phyloP scores from a whole-genome alignment of 2,113 vertebrate species.

The Heterotis niloticus region DNA sequence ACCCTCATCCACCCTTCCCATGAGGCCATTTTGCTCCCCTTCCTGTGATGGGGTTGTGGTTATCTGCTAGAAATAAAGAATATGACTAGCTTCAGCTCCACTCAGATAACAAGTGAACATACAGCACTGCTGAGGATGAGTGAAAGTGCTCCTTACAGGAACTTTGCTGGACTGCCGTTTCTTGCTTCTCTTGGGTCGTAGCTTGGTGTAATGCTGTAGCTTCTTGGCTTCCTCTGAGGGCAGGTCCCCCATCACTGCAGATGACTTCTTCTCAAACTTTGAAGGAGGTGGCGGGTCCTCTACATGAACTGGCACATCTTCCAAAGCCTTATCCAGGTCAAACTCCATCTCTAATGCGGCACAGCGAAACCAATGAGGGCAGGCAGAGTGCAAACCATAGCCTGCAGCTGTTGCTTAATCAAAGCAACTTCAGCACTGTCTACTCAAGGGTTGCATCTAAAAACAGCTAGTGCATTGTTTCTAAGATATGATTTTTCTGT shows the following conservation, averaged over 20 bases:
- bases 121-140: not conserved
- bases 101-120: not conserved
- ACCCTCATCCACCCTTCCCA: conserved; percentile 92
- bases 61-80: conserved; percentile 58
- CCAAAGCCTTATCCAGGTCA: conserved; percentile 92
- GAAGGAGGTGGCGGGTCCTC: conserved; percentile 71
- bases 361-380: conserved; percentile 14
- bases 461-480: not conserved
- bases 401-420: not conserved
- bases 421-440: not conserved
- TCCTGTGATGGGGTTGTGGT: conserved; percentile 70
- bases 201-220: conserved; percentile 92
- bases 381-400: not conserved
- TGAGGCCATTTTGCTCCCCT: conserved; percentile 90
- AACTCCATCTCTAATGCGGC: conserved; percentile 88
- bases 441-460: not conserved
- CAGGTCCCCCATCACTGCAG: conserved; percentile 76
- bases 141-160: conserved; percentile 69
- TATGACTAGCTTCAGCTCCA: conserved; percentile 15
- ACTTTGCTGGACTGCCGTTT: conserved; percentile 83
- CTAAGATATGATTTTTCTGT: not conserved
- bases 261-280: conserved; percentile 68
- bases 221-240: conserved; percentile 91
- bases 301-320: conserved; percentile 82
- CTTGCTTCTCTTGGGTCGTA: conserved; percentile 86